phyloP scores from a whole-genome alignment of 2,888 invertebrate species.

The Saturnia pavonia region DNA sequence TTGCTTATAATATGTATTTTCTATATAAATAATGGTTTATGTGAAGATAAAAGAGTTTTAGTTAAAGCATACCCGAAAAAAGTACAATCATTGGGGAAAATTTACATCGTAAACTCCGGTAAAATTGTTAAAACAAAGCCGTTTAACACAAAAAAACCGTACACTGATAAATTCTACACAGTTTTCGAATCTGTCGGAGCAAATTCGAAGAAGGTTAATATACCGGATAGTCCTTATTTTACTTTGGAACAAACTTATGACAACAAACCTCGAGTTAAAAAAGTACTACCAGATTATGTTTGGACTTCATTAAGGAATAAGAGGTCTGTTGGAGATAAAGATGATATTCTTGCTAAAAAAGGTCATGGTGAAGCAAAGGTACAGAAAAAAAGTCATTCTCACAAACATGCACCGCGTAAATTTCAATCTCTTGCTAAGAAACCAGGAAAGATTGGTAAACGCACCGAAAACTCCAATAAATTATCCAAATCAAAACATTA shows the following conservation, averaged over 20 bases:
- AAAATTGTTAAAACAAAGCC: conserved; percentile 39
- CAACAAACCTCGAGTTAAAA: conserved; percentile 52
- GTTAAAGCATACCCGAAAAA: conserved; percentile 44
- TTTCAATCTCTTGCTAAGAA: neutral
- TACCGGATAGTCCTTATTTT: conserved; percentile 53
- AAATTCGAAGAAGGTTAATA: conserved; percentile 21
- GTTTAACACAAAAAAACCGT: conserved; percentile 18
- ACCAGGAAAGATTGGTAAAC: conserved; percentile 1
- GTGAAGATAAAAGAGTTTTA: conserved; percentile 25
- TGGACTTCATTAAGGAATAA: conserved; percentile 36
- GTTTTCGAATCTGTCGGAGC: conserved; percentile 43
- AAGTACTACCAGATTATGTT: conserved; percentile 43
- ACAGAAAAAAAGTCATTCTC: conserved; percentile 3
- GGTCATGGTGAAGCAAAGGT: conserved; percentile 1
- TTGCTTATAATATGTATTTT: conserved; percentile 38
- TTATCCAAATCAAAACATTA: neutral
- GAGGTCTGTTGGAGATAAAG: conserved; percentile 33
- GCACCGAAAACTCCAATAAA: neutral
- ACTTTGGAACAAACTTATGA: conserved; percentile 34
- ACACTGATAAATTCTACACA: conserved; percentile 42
- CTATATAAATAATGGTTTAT: conserved; percentile 33
- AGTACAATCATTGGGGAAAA: conserved; percentile 36
- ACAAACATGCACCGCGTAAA: neutral
- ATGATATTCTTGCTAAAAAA: neutral
- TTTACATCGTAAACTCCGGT: conserved; percentile 47